A percentile compares a stretch with the other conserved stretches of the same genome.
phyloP scores from a whole-genome alignment of 2,113 vertebrate genomes.

The Gopherus evgoodei region DNA sequence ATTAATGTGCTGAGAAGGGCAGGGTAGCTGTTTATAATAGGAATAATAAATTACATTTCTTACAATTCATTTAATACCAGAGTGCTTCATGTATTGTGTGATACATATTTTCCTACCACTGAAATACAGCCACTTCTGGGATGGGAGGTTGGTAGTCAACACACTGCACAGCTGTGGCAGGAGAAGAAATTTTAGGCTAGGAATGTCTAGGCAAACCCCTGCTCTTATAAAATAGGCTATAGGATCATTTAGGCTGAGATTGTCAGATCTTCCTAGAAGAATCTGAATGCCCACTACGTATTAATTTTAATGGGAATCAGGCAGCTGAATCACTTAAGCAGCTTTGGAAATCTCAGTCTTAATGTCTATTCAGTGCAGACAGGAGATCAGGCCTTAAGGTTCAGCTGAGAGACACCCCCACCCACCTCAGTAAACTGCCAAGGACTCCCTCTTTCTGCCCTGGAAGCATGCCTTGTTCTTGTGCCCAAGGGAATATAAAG shows the following conservation, averaged over 20 bases:
- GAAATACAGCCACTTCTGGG: not conserved
- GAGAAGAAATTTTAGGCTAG: not conserved
- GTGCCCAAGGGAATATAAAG: not conserved
- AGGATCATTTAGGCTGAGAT: not conserved
- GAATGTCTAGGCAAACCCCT: not conserved
- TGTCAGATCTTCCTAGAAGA: not conserved
- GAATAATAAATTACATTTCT: not conserved
- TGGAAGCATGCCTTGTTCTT: not conserved
- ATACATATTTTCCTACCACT: not conserved
- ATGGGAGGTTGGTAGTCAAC: not conserved
- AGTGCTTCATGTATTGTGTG: not conserved
- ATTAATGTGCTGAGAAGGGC: not conserved
- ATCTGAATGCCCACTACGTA: conserved; percentile 20
- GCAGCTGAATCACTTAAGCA: not conserved
- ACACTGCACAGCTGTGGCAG: not conserved
- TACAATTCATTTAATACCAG: not conserved
- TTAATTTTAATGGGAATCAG: not conserved
- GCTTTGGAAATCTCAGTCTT: not conserved
- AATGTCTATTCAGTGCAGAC: not conserved
- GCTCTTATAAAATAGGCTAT: not conserved
- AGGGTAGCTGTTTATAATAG: not conserved
- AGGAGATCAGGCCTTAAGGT: not conserved
- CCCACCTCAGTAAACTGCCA: not conserved
- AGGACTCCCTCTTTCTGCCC: conserved; percentile 2
- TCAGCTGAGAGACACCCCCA: conserved; percentile 6